phyloP scores from a whole-genome alignment of 2,888 invertebrate species.

The Calliphora vomitoria region DNA sequence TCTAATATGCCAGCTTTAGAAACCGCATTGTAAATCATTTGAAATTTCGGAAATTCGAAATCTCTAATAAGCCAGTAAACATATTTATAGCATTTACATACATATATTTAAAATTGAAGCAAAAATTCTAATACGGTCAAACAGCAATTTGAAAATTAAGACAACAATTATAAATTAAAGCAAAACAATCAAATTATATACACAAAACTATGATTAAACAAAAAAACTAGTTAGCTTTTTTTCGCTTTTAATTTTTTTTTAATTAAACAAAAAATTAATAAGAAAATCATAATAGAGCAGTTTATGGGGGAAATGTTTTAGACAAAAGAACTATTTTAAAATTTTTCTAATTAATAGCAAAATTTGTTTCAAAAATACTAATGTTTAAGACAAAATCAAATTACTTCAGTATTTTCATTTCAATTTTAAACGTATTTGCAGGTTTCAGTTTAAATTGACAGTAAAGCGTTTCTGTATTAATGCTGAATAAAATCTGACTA shows the following conservation, averaged over 20 bases:
- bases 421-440: too few species aligned
- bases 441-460: too few species aligned
- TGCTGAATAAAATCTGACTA: too few species aligned
- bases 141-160: constrained; percentile 23
- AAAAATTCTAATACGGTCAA: constrained; percentile 26
- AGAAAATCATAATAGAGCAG: constrained; percentile 13
- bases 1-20: constrained; percentile 80
- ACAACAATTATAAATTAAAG: constrained; percentile 51
- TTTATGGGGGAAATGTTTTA: not conserved
- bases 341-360: not conserved
- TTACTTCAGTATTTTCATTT: too few species aligned
- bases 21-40: constrained; percentile 79
- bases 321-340: not conserved
- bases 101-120: constrained; percentile 49
- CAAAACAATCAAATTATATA: constrained; percentile 72
- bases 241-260: constrained; percentile 31
- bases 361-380: too few species aligned
- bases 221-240: constrained; percentile 66
- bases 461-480: too few species aligned
- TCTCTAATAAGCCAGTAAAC: constrained; percentile 55
- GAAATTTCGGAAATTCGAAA: constrained; percentile 7
- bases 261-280: constrained; percentile 27
- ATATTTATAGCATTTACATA: constrained; percentile 68
- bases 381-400: too few species aligned
- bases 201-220: constrained; percentile 41